These are phyloP conservation scores for Lepidonotus clava DNA, from an alignment of 2,888 invertebrate genomes.

Conservation along the genomic window DNA sequence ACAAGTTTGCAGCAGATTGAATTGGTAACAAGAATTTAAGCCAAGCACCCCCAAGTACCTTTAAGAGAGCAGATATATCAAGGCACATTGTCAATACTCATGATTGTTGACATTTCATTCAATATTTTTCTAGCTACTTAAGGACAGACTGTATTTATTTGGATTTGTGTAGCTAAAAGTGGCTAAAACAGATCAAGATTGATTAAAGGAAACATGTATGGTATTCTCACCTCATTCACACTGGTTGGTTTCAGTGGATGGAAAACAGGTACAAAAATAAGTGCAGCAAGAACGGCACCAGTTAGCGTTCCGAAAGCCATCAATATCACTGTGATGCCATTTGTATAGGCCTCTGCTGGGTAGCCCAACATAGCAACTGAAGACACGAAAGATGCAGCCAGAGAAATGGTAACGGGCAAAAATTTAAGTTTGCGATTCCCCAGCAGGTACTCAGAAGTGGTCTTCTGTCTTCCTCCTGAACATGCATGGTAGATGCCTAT, in stretches of 20 bases:
- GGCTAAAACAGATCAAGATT: too few relatives aligned
- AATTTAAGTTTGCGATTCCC: constrained; percentile 77
- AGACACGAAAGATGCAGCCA: constrained; percentile 79
- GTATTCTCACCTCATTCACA: constrained; percentile 75
- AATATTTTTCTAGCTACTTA: too few relatives aligned
- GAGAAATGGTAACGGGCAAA: constrained; percentile 78
- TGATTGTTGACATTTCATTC: too few relatives aligned
- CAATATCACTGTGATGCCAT: constrained; percentile 74
- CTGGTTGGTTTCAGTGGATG: constrained; percentile 40
- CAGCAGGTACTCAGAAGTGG: constrained; percentile 78
- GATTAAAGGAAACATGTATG: too few relatives aligned
- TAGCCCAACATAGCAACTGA: constrained; percentile 76
- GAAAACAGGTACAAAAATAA: constrained; percentile 68
- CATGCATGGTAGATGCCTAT: constrained; percentile 81
- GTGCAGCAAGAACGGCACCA: constrained; percentile 70
- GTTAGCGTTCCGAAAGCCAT: constrained; percentile 70
- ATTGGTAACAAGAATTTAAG: too few relatives aligned
- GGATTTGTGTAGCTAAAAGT: too few relatives aligned
- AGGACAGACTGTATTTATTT: too few relatives aligned
- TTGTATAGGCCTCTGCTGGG: constrained; percentile 76
- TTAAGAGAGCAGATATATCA: too few relatives aligned
- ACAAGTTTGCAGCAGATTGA: too few relatives aligned
- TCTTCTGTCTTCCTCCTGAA: constrained; percentile 83
- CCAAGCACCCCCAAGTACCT: too few relatives aligned
- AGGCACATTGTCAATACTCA: too few relatives aligned